A percentile compares a stretch with the other conserved stretches of the same genome.
phyloP scores from a whole-genome alignment of 2,797 vertebrate genomes.

The Coreius guichenoti region DNA sequence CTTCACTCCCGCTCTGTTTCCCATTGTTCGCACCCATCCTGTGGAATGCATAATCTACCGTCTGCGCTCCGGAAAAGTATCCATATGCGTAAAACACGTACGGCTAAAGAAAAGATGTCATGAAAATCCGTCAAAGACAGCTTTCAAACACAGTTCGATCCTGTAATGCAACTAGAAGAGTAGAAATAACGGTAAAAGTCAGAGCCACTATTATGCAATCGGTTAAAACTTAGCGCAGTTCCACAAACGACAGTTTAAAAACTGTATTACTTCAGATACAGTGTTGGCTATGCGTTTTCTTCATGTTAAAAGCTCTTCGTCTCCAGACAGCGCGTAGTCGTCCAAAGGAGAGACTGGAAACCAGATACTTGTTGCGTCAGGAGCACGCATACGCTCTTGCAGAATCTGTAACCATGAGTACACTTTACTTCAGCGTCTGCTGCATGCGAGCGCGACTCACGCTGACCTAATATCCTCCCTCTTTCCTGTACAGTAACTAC shows the following conservation, averaged over 20 bases:
- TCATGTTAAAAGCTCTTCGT: constrained; percentile 10
- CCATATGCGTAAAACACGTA: constrained; percentile 60
- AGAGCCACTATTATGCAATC: constrained; percentile 47
- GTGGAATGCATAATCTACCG: constrained; percentile 81
- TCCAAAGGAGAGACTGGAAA: constrained; percentile 45
- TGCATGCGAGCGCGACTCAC: constrained; percentile 28
- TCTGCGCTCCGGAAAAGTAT: constrained; percentile 54
- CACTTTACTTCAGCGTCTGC: constrained; percentile 38
- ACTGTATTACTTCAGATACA: constrained; percentile 4
- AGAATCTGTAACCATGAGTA: constrained; percentile 49
- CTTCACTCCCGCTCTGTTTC: constrained; percentile 89
- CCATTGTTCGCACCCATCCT: constrained; percentile 91
- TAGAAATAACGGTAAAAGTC: constrained; percentile 47
- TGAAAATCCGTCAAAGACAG: constrained; percentile 3
- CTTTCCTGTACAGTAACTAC: constrained; percentile 33
- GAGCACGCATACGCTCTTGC: constrained; percentile 59
- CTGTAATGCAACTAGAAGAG: constrained; percentile 41
- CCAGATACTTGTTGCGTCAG: constrained; percentile 62
- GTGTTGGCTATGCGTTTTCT: constrained; percentile 19
- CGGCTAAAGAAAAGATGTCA: constrained; percentile 20
- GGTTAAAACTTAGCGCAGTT: constrained; percentile 35
- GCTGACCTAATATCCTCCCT: constrained; percentile 49
- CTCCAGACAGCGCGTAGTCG: constrained; percentile 40
- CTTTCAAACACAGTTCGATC: constrained; percentile 7
- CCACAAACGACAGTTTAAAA: constrained; percentile 8